phyloP scores from a whole-genome alignment of 2,113 vertebrate species.

The Geococcyx californianus region DNA sequence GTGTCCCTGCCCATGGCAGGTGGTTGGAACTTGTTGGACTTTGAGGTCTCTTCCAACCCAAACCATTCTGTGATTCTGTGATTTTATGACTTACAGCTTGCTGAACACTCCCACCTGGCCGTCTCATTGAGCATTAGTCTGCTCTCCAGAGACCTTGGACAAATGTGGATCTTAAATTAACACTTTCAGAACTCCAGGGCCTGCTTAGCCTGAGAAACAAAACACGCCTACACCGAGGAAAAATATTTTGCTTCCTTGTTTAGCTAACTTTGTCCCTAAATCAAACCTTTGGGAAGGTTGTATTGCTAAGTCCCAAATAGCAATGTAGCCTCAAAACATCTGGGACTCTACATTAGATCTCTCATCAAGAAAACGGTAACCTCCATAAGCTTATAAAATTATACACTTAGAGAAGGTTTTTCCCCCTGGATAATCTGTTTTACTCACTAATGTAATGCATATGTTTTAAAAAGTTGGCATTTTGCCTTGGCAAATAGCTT shows the following conservation, averaged over 20 bases:
- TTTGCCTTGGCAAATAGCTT: constrained; percentile 43
- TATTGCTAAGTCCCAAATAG: not conserved
- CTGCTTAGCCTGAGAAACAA: not conserved
- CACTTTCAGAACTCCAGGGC: not conserved
- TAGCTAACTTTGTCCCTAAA: not conserved
- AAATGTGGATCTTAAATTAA: not conserved
- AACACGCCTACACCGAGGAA: not conserved
- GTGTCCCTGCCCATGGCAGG: too few relatives aligned
- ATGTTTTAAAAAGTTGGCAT: not conserved
- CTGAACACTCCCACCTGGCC: too few relatives aligned
- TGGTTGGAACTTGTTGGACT: too few relatives aligned
- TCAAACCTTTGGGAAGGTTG: not conserved
- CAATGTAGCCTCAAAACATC: not conserved
- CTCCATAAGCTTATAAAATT: not conserved
- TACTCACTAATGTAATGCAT: not conserved
- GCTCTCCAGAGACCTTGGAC: not conserved
- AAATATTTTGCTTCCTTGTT: not conserved
- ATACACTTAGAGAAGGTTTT: not conserved
- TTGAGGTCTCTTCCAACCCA: too few relatives aligned
- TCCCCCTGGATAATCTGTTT: not conserved
- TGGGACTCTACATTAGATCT: not conserved
- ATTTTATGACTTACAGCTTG: not conserved
- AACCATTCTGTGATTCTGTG: too few relatives aligned
- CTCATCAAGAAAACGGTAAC: not conserved
- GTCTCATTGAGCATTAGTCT: not conserved